Evolutionary conservation across 2,113 vertebrate genomes (phyloP), one percentile per base, ranked within the genome.

Genomic region (Bos indicus): DNA sequence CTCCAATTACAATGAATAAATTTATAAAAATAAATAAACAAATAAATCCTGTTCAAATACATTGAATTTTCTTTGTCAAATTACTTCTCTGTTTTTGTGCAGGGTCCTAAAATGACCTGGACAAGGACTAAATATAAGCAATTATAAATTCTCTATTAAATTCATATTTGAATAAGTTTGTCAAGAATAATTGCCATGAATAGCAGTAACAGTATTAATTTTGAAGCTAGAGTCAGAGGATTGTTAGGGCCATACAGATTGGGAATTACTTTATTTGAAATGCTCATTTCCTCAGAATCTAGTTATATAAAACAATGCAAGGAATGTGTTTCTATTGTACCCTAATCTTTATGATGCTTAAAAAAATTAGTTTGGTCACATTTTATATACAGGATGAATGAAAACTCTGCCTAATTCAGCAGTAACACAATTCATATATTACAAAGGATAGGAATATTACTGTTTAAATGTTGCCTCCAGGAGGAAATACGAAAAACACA

Each of bases 141-240:
- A 83, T 28, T 88, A 54, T 23, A 74, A 28, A 95, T 60, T 86
- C 28, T 86, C 43, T 88, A 83, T 60, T 88, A 90, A 95, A 74
- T 91, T 91, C 33, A 80, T 51, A 74, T 85, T 52, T 84, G 46
- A 77, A 77, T 57, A 78, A 85, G 28, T 52, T 57, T 88, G 28
- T 64, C 8, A 6, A 40, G 60, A 71, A 85, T 82, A 91, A 60
- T 43, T 94, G 74, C 8, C 64, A 74, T 88, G 94, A 43, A 77
- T 77, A 71, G 6, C 46, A 95, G 51, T 51, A 92, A 93, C n/a
- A 33, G 21, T 59, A 54, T 86, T 59, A 57, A 94, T 85, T 91
- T 85, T 94, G 23, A 94, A 91, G 54, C 86, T 56, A 17, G 19
- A 82, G 36, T 64, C 88, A 95, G 71, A 97, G 89, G 88, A 91